Base-by-base conservation (phyloP, 2,888 invertebrate species). In the Adelognathus sp. region DNA sequence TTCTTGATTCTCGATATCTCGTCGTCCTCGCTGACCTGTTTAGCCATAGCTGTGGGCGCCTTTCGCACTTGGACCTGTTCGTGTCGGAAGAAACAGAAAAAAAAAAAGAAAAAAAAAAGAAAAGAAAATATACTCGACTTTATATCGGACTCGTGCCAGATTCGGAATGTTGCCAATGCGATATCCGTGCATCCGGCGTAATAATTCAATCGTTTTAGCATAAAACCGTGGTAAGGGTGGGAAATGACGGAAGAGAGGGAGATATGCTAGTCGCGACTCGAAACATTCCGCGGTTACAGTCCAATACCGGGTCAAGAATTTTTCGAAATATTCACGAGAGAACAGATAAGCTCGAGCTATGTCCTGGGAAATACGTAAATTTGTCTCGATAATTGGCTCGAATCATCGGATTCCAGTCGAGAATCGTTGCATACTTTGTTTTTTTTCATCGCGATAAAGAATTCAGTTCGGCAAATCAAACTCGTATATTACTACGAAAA, bases 1-100 rank as follows among this genome's bases (percentile, higher is more conserved):
- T 96, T 95, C 92, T 98, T 98, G 82, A 97, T 96, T 87, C 96
- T 95, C 7, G 96, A 93, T 80, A 98, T 97, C 91, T 98, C 98
- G 88, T 97, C 97, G 87, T 97, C 97, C 92, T 98, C 98, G 89
- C 97, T 97, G 81, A 95, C 94, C 91, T 97, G 97, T 78, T 97
- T 93, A 60, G 95, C 94, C 7, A 96, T 93, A n/a, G 94, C 93
- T 50, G 87, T 82, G 41, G 89, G 85, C 54, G 86, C 73, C 80
- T 90, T 90, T 74, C 88, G 88, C 70, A 87, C 84, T 82, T 90
- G 90, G 67, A 89, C 86, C 90, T 90, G 81, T 76, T n/a, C 50
- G 72, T 60, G 66, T 63, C 54, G n/a, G n/a, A n/a, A n/a, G n/a
- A n/a, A n/a, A n/a, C n/a, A n/a, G 46, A 76, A 66, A 63, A 60